Percentiles rank a stretch among this genome's conserved stretches.
phyloP scores from a whole-genome alignment of 2,113 vertebrate genomes.

The Pogona vitticeps region DNA sequence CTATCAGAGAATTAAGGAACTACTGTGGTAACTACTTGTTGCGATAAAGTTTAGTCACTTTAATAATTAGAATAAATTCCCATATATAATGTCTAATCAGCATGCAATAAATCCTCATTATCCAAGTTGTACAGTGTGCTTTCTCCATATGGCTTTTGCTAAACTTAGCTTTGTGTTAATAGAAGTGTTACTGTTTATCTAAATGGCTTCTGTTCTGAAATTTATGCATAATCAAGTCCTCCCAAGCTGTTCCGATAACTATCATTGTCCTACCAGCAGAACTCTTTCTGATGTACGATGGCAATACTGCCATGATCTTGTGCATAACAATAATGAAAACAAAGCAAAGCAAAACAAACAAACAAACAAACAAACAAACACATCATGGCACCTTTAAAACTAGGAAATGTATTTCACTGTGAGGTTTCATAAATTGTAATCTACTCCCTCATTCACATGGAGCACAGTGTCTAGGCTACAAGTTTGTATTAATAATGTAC shows the following conservation, averaged over 20 bases:
- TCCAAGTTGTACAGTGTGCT: neutral
- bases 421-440: too few species aligned
- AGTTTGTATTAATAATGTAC: too few species aligned
- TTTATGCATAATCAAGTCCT: neutral
- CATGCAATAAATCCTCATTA: conserved; percentile 26
- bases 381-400: too few species aligned
- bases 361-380: too few species aligned
- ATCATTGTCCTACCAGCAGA: too few species aligned
- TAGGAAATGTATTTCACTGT: too few species aligned
- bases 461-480: too few species aligned
- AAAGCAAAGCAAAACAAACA: too few species aligned
- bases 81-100: conserved; percentile 28
- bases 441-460: too few species aligned
- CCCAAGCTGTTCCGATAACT: neutral
- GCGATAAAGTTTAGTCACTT: conserved; percentile 14
- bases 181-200: neutral
- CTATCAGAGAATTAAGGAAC: neutral
- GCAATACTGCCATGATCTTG: too few species aligned
- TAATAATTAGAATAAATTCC: conserved; percentile 35
- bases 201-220: conserved; percentile 2
- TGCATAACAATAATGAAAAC: too few species aligned
- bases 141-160: conserved; percentile 27
- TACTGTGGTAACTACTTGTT: neutral
- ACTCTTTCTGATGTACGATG: too few species aligned
- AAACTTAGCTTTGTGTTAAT: conserved; percentile 4